Percentiles rank a stretch among this genome's conserved stretches.
phyloP scores from a whole-genome alignment of 2,888 invertebrate species.

The Phyto melanocephala region DNA sequence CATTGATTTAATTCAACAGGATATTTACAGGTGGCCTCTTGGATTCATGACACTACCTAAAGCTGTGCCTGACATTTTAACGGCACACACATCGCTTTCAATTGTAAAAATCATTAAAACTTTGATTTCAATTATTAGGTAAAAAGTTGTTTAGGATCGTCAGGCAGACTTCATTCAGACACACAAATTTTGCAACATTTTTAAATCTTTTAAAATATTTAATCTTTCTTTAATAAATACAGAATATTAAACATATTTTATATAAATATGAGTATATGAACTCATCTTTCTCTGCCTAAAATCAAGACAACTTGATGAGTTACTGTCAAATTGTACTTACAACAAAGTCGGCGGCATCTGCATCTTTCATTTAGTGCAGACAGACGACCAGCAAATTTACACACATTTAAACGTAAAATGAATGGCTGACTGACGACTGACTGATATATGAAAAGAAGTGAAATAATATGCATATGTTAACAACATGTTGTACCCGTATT shows the following conservation, averaged over 20 bases:
- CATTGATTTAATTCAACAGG: too few relatives aligned
- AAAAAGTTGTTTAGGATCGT: too few relatives aligned
- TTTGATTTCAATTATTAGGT: too few relatives aligned
- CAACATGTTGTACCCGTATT: slow-evolving; percentile 30
- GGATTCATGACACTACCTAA: too few relatives aligned
- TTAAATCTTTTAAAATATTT: slow-evolving; percentile 5
- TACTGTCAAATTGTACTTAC: slow-evolving; percentile 46
- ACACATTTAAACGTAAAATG: neutral
- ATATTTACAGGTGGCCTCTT: too few relatives aligned
- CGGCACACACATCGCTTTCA: too few relatives aligned
- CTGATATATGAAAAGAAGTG: slow-evolving; percentile 38
- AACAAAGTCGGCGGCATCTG: neutral
- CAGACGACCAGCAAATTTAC: neutral
- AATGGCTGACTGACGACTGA: slow-evolving; percentile 20
- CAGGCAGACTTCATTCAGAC: too few relatives aligned
- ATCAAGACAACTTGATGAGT: slow-evolving; percentile 40
- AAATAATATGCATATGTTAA: slow-evolving; percentile 22
- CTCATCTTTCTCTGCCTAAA: neutral
- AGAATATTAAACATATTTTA: too few relatives aligned
- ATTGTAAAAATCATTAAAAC: too few relatives aligned
- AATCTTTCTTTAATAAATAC: slow-evolving; percentile 18
- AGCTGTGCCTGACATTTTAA: too few relatives aligned
- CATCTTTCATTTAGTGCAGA: neutral
- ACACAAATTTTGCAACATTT: neutral
- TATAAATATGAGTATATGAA: too few relatives aligned